A percentile compares a stretch with the other conserved stretches of the same genome.
phyloP scores from a whole-genome alignment of 2,797 vertebrate species.

The Propithecus perrieri region DNA sequence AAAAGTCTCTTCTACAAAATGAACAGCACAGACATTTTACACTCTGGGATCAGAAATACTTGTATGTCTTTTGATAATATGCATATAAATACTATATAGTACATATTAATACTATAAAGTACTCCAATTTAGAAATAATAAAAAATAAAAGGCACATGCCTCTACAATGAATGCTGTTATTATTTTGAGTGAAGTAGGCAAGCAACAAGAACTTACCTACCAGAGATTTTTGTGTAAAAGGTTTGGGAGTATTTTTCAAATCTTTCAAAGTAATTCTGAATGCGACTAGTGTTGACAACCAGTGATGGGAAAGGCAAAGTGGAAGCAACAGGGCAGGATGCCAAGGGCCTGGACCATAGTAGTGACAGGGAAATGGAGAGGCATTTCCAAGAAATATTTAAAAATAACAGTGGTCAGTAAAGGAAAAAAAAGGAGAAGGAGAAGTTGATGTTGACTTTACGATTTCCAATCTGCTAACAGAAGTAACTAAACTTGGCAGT shows the following conservation, averaged over 20 bases:
- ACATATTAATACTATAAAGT: background rate
- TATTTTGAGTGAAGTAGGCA: slow-evolving; percentile 22
- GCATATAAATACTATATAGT: background rate
- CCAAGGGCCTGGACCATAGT: background rate
- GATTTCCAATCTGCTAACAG: background rate
- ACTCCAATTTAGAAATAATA: slow-evolving; percentile 1
- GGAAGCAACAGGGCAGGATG: background rate
- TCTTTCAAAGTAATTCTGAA: background rate
- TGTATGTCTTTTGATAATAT: background rate
- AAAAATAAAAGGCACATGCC: background rate
- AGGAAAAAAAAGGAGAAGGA: background rate
- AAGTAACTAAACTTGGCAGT: background rate
- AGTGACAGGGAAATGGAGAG: background rate
- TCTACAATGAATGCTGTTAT: background rate
- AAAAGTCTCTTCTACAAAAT: background rate
- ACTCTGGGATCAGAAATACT: background rate
- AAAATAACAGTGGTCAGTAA: background rate
- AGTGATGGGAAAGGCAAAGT: background rate
- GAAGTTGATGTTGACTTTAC: background rate
- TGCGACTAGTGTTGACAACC: background rate
- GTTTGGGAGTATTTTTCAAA: background rate
- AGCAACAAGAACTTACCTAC: background rate
- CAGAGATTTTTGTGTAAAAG: background rate
- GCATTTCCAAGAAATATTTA: background rate
- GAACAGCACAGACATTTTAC: background rate